phyloP scores from a whole-genome alignment of 1,140 invertebrate species.

The Drosophila trapezifrons region DNA sequence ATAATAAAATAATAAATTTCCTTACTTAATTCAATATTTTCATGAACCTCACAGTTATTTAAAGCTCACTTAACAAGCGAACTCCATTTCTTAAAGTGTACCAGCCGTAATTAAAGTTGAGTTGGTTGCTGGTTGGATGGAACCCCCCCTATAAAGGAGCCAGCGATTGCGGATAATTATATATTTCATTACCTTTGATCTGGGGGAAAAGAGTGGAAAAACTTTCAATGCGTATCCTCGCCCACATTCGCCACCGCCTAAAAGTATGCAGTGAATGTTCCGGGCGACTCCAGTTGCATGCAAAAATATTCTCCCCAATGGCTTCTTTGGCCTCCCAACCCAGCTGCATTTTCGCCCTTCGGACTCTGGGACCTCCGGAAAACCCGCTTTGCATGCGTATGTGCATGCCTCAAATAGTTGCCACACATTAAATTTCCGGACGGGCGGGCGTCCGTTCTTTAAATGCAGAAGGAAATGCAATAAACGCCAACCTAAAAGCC shows the following conservation, averaged over 20 bases:
- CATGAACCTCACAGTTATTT: too few relatives aligned
- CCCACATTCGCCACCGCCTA: conserved; percentile 23
- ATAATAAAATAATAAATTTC: too few relatives aligned
- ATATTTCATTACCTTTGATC: conserved; percentile 37
- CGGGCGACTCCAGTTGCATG: conserved; percentile 32
- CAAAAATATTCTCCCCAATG: conserved; percentile 36
- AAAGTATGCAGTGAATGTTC: conserved; percentile 37
- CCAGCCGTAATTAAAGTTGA: conserved; percentile 25
- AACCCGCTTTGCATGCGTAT: conserved; percentile 42
- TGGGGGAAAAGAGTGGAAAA: neutral
- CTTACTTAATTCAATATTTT: too few relatives aligned
- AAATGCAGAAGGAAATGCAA: conserved; percentile 68
- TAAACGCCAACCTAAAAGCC: conserved; percentile 68
- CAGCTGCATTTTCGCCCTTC: neutral
- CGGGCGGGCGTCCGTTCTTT: conserved; percentile 42
- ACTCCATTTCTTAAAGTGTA: neutral
- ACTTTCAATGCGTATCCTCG: neutral
- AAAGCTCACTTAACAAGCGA: too few relatives aligned
- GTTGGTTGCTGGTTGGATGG: neutral
- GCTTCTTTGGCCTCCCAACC: conserved; percentile 2
- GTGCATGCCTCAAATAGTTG: conserved; percentile 63
- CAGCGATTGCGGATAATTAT: conserved; percentile 26
- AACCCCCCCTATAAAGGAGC: conserved; percentile 2
- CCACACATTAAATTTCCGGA: conserved; percentile 63
- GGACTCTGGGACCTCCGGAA: neutral